Conservation (phyloP, 2,797 vertebrate genomes). For the Champsocephalus gunnari region DNA sequence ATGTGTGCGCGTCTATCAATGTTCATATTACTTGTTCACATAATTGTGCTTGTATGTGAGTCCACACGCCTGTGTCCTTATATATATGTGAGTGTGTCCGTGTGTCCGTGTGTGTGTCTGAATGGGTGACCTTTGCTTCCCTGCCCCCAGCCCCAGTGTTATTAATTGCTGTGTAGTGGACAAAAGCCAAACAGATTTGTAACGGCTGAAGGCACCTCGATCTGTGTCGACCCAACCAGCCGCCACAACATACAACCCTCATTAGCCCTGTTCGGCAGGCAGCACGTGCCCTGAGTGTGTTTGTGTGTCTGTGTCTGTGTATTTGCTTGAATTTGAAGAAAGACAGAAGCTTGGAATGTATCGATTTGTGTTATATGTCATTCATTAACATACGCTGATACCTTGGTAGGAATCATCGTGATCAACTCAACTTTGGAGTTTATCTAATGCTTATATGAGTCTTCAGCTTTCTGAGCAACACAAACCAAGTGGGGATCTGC, state of each 20-base stretch:
- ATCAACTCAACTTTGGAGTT: not conserved
- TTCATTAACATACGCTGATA: not conserved
- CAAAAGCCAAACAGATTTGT: conserved; percentile 99
- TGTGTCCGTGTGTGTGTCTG: conserved; percentile 82
- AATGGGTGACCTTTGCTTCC: conserved; percentile 90
- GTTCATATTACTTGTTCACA: conserved; percentile 26
- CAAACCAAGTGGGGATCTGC: too few relatives aligned
- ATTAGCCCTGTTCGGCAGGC: conserved; percentile 93
- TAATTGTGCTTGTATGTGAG: conserved; percentile 31
- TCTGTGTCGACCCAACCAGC: conserved; percentile 95
- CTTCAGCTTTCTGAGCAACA: too few relatives aligned
- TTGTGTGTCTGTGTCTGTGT: conserved; percentile 21
- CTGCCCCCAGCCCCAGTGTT: conserved; percentile 92
- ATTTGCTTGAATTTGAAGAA: conserved; percentile 53
- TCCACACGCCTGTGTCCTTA: conserved; percentile 2
- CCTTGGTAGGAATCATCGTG: not conserved
- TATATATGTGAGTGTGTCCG: conserved; percentile 59
- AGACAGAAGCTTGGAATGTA: conserved; percentile 44
- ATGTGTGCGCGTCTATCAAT: conserved; percentile 4
- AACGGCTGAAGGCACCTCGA: conserved; percentile 98
- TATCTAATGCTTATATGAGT: not conserved
- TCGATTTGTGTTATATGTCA: not conserved
- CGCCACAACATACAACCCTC: conserved; percentile 97
- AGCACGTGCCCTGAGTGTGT: conserved; percentile 75
- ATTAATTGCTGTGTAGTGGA: conserved; percentile 99